Evolutionary conservation across 2,797 vertebrate species (phyloP), one percentile per base, ranked within the genome.

Genomic region (Sebastes kiyomatsui): DNA sequence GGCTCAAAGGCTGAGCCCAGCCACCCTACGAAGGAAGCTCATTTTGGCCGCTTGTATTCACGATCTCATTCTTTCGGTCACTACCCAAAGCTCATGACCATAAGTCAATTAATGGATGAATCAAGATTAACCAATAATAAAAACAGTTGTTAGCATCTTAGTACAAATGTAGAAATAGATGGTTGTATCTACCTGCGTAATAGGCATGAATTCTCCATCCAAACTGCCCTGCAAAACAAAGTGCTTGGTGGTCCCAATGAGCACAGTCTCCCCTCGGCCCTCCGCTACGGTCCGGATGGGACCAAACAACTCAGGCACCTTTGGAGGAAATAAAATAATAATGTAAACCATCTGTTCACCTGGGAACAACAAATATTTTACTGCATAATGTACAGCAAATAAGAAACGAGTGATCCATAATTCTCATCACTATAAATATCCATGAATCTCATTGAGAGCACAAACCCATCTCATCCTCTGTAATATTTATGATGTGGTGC

Each of bases 191-290:
- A 99, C 99, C 97, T 99, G 99, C 74, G 98, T 99, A 70, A 99
- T 99, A 25, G 97, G 95, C 2, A 91, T 91, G 46, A 99, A 99
- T 20, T 97, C 96, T 76, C 98, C 98, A 1, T 97, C 95, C 67
- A 99, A 93, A 0, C 95, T 97, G 69, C 99, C 98, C 79, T 98
- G 97, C 9, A 99, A 92, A 59, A 99, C 97, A 2, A 97, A 98
- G 91, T 99, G 98, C 92, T 97, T 97, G 9, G 98, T 99, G 13
- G 98, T 99, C 75, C 99, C 99, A 61, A 99, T 98, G 80, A 99
- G 94, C 66, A 99, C 96, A 12, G 95, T 92, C 0, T 98, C 97
- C 2, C 98, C 97, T 88, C 97, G 96, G 58, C 98, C 97, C 80
- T 99, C 98, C 4, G 99, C 97, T 68, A 99, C 96, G 6, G 99